Evolutionary conservation across 2,797 vertebrate species (phyloP), one percentile per base, ranked within the genome.

Genomic region (Clarias fuscus): DNA sequence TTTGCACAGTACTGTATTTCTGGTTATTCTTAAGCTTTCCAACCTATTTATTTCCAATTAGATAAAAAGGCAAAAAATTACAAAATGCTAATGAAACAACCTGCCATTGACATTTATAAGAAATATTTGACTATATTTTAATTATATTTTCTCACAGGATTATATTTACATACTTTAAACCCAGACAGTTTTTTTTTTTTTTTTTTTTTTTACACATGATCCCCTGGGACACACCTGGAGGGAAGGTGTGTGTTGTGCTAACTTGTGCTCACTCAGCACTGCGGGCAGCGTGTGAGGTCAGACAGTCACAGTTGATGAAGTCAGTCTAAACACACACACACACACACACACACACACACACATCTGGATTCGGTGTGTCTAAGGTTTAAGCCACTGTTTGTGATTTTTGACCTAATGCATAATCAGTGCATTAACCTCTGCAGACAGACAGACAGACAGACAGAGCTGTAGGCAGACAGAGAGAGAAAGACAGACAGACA

Each of bases 241-340:
- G 22, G 65, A 58, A 48, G 79, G 37, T 40, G 62, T 81, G 61
- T 48, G 37, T 81, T 43, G 37, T n/a, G 61, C 61, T 43, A 4
- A 27, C 5, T n/a, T 43, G 37, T n/a, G 61, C 61, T 64, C 8
- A 27, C 11, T 80, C 78, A 80, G 78, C 78, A 64, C 37, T 43
- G 33, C 43, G 22, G 37, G 37, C 17, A 48, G 22, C 27, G 37
- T n/a, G 79, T 81, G 79, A 65, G 14, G 14, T n/a, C 62, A 81
- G 59, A 65, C 79, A 18, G 61, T 67, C 61, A 65, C 37, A 48
- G 30, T 43, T 65, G 33, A n/a, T 81, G 20, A 80, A 80, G 56
- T 17, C 59, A 43, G 79, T 27, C 79, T 48, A 81, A 81, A 80
- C 33, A 81, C 33, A 53, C 79, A 81, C 79, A 67, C 62, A 33